Conservation (phyloP, 2,888 invertebrate species). For the Taphrorychus bicolor region DNA sequence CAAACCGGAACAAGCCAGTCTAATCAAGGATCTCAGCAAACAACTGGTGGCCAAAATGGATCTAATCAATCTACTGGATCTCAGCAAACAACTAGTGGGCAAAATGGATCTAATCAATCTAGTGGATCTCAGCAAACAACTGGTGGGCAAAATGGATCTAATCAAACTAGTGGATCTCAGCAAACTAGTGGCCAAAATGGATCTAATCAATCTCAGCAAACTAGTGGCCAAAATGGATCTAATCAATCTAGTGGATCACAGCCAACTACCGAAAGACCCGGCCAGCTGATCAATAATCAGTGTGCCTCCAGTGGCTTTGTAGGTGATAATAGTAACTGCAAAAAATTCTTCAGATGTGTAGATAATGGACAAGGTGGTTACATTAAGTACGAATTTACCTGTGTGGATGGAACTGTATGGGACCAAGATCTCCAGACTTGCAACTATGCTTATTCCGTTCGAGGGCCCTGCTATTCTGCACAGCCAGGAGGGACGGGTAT, state of each 20-base stretch:
- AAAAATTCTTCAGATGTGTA: constrained; percentile 78
- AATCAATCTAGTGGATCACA: constrained; percentile 18
- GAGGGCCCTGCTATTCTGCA: constrained; percentile 45
- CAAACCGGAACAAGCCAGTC: constrained; percentile 33
- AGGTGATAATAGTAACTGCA: constrained; percentile 74
- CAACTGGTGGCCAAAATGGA: constrained; percentile 14
- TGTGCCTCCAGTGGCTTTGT: constrained; percentile 72
- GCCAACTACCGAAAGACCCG: constrained; percentile 38
- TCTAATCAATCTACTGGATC: constrained; percentile 17
- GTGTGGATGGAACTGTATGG: constrained; percentile 82
- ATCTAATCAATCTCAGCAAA: background rate
- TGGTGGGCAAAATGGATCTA: background rate
- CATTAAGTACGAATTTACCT: constrained; percentile 74
- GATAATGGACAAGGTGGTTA: constrained; percentile 66
- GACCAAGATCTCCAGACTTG: constrained; percentile 72
- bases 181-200: constrained; percentile 1
- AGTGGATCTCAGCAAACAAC: constrained; percentile 33
- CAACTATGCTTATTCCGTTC: constrained; percentile 72
- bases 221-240: background rate
- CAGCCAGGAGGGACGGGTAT: background rate
- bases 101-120: constrained; percentile 27
- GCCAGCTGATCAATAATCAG: constrained; percentile 43
- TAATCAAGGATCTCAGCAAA: constrained; percentile 41
- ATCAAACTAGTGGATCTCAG: constrained; percentile 37
- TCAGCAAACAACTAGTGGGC: constrained; percentile 24